A percentile compares a stretch with the other conserved stretches of the same genome.
phyloP scores from a whole-genome alignment of 23 tunicate species.

The Diplosoma virens region DNA sequence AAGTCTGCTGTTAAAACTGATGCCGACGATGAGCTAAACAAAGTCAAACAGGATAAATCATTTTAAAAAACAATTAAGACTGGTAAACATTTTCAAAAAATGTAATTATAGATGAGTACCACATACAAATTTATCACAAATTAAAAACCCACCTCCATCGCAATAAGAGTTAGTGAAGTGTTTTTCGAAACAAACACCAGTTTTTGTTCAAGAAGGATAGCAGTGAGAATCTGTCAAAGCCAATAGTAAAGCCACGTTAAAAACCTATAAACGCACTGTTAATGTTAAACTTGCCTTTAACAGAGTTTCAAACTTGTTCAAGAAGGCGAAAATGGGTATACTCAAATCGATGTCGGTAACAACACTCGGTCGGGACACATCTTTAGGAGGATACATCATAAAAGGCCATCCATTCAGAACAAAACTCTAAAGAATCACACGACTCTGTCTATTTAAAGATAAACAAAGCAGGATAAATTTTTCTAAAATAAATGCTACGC shows the following conservation, averaged over 20 bases:
- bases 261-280: too few species aligned
- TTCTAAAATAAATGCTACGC: too few species aligned
- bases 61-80: too few species aligned
- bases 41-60: too few species aligned
- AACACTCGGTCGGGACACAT: slow-evolving; percentile 23
- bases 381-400: slow-evolving; percentile 41
- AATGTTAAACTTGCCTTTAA: slow-evolving; percentile 59
- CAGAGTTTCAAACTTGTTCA: slow-evolving; percentile 30
- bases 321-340: slow-evolving; percentile 51
- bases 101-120: too few species aligned
- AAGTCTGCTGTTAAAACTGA: too few species aligned
- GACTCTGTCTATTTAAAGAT: too few species aligned
- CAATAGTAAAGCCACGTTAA: too few species aligned
- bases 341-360: slow-evolving; percentile 58
- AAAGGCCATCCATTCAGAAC: slow-evolving; percentile 44
- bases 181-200: slow-evolving; percentile 61
- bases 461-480: too few species aligned
- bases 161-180: slow-evolving; percentile 44
- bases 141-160: slow-evolving; percentile 75
- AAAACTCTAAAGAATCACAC: slow-evolving; percentile 57
- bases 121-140: too few species aligned
- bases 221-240: slow-evolving; percentile 58
- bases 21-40: too few species aligned
- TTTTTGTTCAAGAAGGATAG: slow-evolving; percentile 71
- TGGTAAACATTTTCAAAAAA: too few species aligned